phyloP scores from a whole-genome alignment of 37 sponge, comb jelly and placozoan genomes.

The Haliclona indistincta region DNA sequence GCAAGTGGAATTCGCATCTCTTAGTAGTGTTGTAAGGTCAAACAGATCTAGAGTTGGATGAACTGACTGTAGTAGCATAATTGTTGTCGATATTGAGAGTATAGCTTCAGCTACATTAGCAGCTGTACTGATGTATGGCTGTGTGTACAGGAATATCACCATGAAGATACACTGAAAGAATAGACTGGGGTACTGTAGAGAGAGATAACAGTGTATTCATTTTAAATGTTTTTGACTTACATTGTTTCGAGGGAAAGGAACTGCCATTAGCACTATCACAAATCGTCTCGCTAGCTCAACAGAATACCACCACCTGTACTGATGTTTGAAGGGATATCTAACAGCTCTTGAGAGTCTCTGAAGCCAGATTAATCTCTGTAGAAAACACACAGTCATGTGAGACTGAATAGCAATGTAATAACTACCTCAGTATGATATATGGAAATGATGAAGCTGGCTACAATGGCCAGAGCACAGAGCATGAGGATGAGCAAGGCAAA shows the following conservation, averaged over 20 bases:
- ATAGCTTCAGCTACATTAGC: neutral
- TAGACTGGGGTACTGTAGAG: conserved; percentile 40
- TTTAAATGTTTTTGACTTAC: conserved; percentile 22
- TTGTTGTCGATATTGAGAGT: neutral
- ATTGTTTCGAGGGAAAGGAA: conserved; percentile 61
- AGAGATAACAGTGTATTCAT: neutral
- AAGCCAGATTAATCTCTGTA: conserved; percentile 10
- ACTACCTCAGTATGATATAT: conserved; percentile 2
- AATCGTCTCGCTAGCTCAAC: conserved; percentile 65
- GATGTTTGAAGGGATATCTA: conserved; percentile 21
- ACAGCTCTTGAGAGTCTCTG: conserved; percentile 2
- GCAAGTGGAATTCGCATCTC: no score
- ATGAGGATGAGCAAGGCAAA: conserved; percentile 36
- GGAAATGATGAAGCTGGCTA: conserved; percentile 4
- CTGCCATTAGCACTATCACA: conserved; percentile 40
- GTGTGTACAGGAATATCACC: conserved; percentile 1
- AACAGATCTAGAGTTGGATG: no score
- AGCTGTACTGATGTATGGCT: neutral
- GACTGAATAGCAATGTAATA: neutral
- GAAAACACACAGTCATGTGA: neutral
- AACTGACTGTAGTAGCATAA: no score
- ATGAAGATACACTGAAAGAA: conserved; percentile 10
- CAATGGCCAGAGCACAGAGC: conserved; percentile 18
- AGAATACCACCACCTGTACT: conserved; percentile 52
- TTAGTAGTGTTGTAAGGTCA: no score